Evolutionary conservation across 1,140 invertebrate genomes (phyloP).

Genomic region (Heliconius melpomene): DNA sequence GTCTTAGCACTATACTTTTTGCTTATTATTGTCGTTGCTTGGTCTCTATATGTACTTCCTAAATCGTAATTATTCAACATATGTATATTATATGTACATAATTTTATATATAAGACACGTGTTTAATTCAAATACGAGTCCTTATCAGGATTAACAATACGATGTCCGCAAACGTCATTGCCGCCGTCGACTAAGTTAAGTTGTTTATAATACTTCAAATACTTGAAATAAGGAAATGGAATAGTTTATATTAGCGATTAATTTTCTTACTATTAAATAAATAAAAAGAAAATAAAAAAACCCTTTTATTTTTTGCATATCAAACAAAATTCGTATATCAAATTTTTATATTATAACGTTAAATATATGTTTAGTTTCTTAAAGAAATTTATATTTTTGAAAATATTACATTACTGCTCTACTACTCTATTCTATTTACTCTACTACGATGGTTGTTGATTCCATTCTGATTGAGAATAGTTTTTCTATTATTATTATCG

Average conservation of each 20-base stretch:
- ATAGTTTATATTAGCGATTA: neutral
- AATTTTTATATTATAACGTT: too few relatives aligned
- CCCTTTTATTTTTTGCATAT: too few relatives aligned
- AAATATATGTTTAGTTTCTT: neutral
- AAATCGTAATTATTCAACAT: neutral
- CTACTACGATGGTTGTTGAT: neutral
- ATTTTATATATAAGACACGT: neutral
- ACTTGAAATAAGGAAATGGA: neutral
- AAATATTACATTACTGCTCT: too few relatives aligned
- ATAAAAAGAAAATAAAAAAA: too few relatives aligned
- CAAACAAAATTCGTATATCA: too few relatives aligned
- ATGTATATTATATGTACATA: neutral
- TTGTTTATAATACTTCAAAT: neutral
- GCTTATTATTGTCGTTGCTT: neutral
- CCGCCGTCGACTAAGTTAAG: neutral
- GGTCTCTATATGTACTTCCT: neutral
- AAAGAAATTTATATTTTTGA: too few relatives aligned
- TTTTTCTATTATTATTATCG: too few relatives aligned
- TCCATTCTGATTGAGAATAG: neutral
- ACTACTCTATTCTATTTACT: too few relatives aligned
- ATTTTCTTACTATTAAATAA: neutral
- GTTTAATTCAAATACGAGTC: neutral
- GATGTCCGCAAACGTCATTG: neutral
- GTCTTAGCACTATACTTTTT: too few relatives aligned
- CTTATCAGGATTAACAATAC: constrained; percentile 5